These are phyloP conservation scores for Vireo griseus DNA, from an alignment of 2,797 vertebrate species.

Conservation along the genomic window DNA sequence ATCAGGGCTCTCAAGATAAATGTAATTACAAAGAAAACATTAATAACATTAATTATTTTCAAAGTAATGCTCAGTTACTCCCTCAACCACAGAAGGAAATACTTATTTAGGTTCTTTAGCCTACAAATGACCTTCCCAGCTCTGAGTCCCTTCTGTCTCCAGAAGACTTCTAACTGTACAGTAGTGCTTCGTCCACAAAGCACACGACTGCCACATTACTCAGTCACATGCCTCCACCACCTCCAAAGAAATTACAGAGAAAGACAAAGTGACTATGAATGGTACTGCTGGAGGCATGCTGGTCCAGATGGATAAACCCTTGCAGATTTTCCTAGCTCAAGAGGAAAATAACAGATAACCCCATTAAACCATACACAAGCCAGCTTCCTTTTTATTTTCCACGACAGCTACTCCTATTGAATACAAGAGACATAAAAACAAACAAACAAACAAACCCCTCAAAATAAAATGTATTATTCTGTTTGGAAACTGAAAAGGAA, in stretches of 20 bases:
- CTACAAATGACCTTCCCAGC: neutral
- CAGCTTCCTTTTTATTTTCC: neutral
- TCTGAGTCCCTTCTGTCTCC: neutral
- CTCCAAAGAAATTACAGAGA: neutral
- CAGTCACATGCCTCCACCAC: neutral
- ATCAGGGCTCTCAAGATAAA: neutral
- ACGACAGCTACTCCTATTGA: neutral
- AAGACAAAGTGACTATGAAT: neutral
- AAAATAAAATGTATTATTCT: neutral
- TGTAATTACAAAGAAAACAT: neutral
- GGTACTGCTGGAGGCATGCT: neutral
- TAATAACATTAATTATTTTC: neutral
- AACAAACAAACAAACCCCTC: neutral
- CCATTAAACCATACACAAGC: neutral
- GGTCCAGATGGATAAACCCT: neutral
- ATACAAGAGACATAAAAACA: neutral
- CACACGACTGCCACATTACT: neutral
- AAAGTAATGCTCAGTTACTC: neutral
- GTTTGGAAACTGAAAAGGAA: neutral
- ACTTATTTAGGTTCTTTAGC: neutral
- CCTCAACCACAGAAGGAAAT: neutral
- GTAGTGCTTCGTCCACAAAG: neutral
- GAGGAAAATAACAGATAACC: neutral
- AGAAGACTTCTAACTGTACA: neutral
- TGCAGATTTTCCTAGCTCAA: neutral